Conservation (phyloP, 2,113 vertebrate genomes). For the Coptodon bakossiorum region DNA sequence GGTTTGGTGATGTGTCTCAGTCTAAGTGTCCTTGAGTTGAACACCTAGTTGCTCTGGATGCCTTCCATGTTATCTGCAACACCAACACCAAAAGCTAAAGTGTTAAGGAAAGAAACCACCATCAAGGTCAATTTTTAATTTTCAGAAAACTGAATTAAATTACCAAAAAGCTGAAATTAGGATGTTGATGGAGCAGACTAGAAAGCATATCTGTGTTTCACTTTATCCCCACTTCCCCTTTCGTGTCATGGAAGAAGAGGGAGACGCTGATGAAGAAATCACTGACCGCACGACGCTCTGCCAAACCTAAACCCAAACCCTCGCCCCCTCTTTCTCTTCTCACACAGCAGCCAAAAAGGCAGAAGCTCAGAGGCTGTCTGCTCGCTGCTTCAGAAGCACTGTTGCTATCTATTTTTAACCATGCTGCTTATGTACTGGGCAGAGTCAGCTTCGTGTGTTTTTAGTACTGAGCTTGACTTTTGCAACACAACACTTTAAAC, state of each 20-base stretch:
- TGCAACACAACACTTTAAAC: constrained; percentile 16
- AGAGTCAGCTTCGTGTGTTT: constrained; percentile 13
- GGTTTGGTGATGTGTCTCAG: neutral
- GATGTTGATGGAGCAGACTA: neutral
- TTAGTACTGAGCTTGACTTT: constrained; percentile 19
- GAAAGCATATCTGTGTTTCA: neutral
- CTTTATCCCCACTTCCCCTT: neutral
- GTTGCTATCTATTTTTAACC: constrained; percentile 37
- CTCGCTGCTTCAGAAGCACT: neutral
- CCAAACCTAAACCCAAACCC: neutral
- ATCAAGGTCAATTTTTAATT: neutral
- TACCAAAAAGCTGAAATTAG: neutral
- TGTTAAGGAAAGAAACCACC: neutral
- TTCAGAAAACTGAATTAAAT: neutral
- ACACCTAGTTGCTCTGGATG: neutral
- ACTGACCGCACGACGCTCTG: neutral
- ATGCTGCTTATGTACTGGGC: neutral
- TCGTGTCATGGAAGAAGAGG: neutral
- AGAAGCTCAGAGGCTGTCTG: neutral
- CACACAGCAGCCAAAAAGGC: constrained; percentile 10
- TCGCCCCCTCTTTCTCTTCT: neutral
- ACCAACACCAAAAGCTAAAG: neutral
- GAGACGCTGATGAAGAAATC: neutral
- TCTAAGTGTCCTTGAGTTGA: neutral
- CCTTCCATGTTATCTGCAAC: rapidly evolving